Conservation (phyloP, 2,797 vertebrate genomes). For the Rachycentron canadum region DNA sequence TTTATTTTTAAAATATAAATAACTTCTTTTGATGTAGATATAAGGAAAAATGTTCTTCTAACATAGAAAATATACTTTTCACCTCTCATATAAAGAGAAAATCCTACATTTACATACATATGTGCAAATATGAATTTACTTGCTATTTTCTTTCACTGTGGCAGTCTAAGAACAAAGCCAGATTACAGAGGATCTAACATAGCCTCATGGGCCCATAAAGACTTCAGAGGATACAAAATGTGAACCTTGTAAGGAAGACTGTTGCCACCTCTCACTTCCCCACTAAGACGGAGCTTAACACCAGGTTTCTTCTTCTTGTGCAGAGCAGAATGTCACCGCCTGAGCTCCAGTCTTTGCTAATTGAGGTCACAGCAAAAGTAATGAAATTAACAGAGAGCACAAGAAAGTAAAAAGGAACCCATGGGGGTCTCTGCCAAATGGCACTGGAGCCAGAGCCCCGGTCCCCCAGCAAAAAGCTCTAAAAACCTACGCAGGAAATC, state of each 20-base stretch:
- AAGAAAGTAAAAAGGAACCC: slow-evolving; percentile 77
- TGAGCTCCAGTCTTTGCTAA: slow-evolving; percentile 79
- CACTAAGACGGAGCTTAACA: slow-evolving; percentile 56
- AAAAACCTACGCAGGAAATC: slow-evolving; percentile 83
- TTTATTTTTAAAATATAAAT: slow-evolving; percentile 20
- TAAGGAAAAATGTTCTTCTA: neutral
- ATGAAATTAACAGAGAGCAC: slow-evolving; percentile 84
- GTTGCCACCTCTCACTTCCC: slow-evolving; percentile 49
- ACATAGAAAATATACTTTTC: slow-evolving; percentile 10
- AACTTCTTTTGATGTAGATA: neutral
- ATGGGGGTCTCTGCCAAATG: slow-evolving; percentile 74
- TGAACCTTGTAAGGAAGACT: slow-evolving; percentile 41
- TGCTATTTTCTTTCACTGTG: slow-evolving; percentile 12
- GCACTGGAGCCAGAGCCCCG: slow-evolving; percentile 69
- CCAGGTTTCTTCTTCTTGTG: slow-evolving; percentile 58
- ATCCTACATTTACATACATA: neutral
- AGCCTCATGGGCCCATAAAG: slow-evolving; percentile 30
- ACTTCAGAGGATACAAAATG: slow-evolving; percentile 50
- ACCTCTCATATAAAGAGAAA: slow-evolving; percentile 4
- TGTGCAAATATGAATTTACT: slow-evolving; percentile 6
- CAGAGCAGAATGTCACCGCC: slow-evolving; percentile 68
- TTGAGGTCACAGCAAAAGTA: slow-evolving; percentile 84
- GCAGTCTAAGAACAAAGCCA: slow-evolving; percentile 24
- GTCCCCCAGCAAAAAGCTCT: slow-evolving; percentile 75
- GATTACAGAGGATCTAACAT: slow-evolving; percentile 36